A percentile compares a stretch with the other conserved stretches of the same genome.
Conservation (phyloP, 1,140 invertebrate species). For the Brachionus plicatilis region DNA sequence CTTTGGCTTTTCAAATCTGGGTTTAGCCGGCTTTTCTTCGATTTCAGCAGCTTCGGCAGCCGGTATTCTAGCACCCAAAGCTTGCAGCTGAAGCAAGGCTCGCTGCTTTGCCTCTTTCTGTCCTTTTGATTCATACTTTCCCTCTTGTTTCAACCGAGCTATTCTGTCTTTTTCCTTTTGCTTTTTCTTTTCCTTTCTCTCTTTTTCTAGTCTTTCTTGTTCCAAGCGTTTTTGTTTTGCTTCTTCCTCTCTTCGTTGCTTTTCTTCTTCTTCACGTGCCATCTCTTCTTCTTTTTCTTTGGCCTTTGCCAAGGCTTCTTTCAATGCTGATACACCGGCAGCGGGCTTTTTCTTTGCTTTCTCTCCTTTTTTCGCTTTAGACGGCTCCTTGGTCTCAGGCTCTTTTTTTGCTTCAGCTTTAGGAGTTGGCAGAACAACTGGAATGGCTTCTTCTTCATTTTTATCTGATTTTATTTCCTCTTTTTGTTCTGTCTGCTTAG, state of each 20-base stretch:
- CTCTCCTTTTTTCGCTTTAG: constrained; percentile 14
- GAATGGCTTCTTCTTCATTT: neutral
- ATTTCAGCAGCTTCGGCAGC: constrained; percentile 47
- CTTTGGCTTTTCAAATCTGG: constrained; percentile 7
- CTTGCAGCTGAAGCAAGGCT: constrained; percentile 78
- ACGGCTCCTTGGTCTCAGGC: neutral
- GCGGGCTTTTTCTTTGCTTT: constrained; percentile 35
- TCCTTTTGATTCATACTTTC: constrained; percentile 82
- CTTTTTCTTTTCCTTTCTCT: constrained; percentile 79
- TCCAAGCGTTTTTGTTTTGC: constrained; percentile 43
- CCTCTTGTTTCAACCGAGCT: constrained; percentile 85
- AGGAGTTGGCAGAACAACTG: neutral
- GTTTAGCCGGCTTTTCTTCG: neutral
- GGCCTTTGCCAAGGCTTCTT: constrained; percentile 28
- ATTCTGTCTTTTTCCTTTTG: constrained; percentile 88
- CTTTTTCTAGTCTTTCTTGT: constrained; percentile 60
- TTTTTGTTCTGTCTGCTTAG: neutral
- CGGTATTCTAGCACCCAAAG: constrained; percentile 46
- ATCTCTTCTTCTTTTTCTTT: constrained; percentile 33
- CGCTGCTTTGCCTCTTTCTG: constrained; percentile 75
- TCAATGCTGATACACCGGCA: constrained; percentile 29
- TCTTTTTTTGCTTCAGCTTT: constrained; percentile 1
- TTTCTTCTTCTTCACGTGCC: constrained; percentile 72
- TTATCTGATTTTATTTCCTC: neutral
- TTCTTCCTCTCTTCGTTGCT: constrained; percentile 65